Base-by-base conservation (phyloP, 2,113 vertebrate genomes). In the Myocastor coypus region DNA sequence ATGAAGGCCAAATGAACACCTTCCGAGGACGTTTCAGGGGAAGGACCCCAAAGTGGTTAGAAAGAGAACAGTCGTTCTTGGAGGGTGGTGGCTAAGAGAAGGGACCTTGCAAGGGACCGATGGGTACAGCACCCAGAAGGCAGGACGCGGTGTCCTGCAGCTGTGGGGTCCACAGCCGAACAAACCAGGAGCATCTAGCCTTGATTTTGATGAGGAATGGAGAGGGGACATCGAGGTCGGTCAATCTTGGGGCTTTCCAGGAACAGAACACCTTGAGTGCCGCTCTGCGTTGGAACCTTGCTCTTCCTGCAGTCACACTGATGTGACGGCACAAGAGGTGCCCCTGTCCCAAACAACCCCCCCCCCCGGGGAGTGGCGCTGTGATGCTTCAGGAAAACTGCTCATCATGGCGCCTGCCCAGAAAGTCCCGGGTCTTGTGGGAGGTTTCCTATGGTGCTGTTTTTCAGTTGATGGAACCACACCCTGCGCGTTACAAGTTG, bases 201-300 rank as follows among this genome's bases (percentile, higher is more conserved):
- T 57, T 50, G 9, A 30, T 24, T 42, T 66, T 59, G 24, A 28
- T 2, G 22, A n/a, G 63, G 68, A 71, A 66, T 28, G 11, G 37
- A 84, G 46, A n/a, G 0, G 6, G 24, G 22, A 46, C 19, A 24
- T 0, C 10, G 0, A 50, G 42, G 37, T 0, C 0, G 46, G 46
- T 52, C 50, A 52, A 52, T 52, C 68, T 83, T 10, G 73, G 80
- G 52, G 4, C 0, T 22, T 3, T 28, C 4, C 26, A 3, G 87
- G 34, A 20, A 5, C 17, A 80, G 32, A 24, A 26, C 4, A 2
- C 14, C 22, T 59, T 52, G 46, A 16, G 46, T 7, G 26, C 28
- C 46, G 52, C 52, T 55, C 52, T 55, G 52, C 2, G 13, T 55
- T 55, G 52, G 0, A 32, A 32, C 11, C 37, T 30, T 84, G 55